Conservation (phyloP, 2,113 vertebrate genomes). For the Columba livia region DNA sequence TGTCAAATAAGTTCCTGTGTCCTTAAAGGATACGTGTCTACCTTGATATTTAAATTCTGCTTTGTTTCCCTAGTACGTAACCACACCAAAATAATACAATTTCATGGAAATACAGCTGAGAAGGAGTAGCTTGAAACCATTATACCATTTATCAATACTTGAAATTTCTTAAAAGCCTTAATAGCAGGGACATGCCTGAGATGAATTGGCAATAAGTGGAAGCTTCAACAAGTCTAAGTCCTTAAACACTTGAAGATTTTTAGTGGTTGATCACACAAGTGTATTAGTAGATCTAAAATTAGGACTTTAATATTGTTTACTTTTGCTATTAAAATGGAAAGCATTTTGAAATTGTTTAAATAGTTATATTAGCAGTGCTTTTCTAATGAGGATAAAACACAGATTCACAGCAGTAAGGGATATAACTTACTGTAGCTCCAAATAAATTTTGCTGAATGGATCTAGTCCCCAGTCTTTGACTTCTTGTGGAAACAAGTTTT, state of each 20-base stretch:
- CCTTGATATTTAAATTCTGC: not conserved
- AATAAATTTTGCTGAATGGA: not conserved
- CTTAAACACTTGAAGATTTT: not conserved
- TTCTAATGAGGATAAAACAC: not conserved
- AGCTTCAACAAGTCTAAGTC: not conserved
- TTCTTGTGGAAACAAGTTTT: not conserved
- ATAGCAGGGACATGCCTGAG: not conserved
- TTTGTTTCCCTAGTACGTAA: not conserved
- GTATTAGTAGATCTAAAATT: not conserved
- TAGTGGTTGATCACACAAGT: not conserved
- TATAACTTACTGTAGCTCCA: not conserved
- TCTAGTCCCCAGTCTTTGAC: not conserved
- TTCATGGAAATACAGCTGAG: not conserved
- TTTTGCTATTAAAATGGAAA: not conserved
- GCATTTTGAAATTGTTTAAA: not conserved
- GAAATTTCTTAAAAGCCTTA: not conserved
- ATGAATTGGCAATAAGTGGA: not conserved
- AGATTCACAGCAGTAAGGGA: not conserved
- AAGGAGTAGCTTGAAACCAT: not conserved
- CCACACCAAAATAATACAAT: not conserved
- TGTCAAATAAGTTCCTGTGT: not conserved
- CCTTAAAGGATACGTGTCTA: not conserved
- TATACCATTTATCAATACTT: not conserved
- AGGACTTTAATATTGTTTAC: not conserved
- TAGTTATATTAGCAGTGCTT: not conserved